These are phyloP conservation scores for Jordanella pulchra DNA, from an alignment of 2,797 vertebrate genomes.

Conservation along the genomic window DNA sequence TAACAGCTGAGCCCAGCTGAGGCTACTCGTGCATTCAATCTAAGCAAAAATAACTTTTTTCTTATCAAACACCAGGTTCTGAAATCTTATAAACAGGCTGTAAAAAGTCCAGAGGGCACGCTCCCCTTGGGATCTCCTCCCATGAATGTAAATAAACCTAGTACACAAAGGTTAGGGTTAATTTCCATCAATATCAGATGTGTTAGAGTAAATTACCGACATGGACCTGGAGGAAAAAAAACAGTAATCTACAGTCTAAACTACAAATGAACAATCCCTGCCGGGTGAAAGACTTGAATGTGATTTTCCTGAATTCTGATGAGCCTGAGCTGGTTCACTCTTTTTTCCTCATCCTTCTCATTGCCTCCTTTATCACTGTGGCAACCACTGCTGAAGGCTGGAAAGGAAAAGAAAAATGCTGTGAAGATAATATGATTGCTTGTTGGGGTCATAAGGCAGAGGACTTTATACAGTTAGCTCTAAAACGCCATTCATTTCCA, in stretches of 20 bases:
- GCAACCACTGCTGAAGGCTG: neutral
- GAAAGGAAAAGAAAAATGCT: neutral
- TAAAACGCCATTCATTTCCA: neutral
- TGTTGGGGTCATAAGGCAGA: neutral
- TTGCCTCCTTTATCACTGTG: slow-evolving; percentile 8
- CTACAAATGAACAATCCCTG: slow-evolving; percentile 31
- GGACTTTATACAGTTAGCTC: neutral
- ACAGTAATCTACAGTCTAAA: slow-evolving; percentile 1
- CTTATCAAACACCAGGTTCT: slow-evolving; percentile 33
- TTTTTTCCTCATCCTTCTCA: slow-evolving; percentile 21
- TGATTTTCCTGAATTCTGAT: slow-evolving; percentile 19
- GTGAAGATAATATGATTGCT: neutral
- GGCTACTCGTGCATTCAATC: slow-evolving; percentile 24
- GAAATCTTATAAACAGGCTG: slow-evolving; percentile 38
- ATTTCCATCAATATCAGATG: slow-evolving; percentile 64
- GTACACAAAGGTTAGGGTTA: slow-evolving; percentile 28
- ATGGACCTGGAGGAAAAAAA: slow-evolving; percentile 19
- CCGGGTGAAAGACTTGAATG: neutral
- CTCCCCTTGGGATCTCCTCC: slow-evolving; percentile 35
- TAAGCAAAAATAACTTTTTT: slow-evolving; percentile 33
- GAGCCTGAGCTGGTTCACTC: slow-evolving; percentile 19
- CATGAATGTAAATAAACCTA: slow-evolving; percentile 35
- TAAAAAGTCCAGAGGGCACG: neutral
- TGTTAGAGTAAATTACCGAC: slow-evolving; percentile 55
- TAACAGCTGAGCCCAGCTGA: slow-evolving; percentile 21